These are phyloP conservation scores for Venustoraphidia nigricollis DNA, from an alignment of 2,888 invertebrate species.

Conservation along the genomic window DNA sequence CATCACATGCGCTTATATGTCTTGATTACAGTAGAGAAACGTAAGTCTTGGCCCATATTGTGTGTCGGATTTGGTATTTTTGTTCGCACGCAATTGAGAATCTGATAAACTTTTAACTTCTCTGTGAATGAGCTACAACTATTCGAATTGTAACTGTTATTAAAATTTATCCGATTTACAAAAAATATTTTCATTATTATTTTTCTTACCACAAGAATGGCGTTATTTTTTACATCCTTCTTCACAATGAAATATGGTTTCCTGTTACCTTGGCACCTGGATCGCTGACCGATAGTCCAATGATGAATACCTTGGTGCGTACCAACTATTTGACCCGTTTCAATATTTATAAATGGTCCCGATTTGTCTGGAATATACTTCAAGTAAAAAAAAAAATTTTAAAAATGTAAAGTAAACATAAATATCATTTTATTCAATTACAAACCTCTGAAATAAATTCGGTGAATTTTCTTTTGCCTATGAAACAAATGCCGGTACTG, in stretches of 20 bases:
- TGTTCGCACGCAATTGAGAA: too few species aligned
- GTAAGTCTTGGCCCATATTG: too few species aligned
- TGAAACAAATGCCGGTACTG: conserved; percentile 94
- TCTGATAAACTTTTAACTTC: too few species aligned
- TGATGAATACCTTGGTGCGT: conserved; percentile 77
- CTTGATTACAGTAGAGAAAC: too few species aligned
- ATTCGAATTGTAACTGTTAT: too few species aligned
- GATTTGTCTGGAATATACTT: conserved; percentile 68
- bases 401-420: conserved; percentile 7
- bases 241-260: conserved; percentile 60
- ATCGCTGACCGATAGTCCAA: conserved; percentile 87
- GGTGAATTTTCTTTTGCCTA: conserved; percentile 78
- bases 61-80: too few species aligned
- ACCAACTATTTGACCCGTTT: conserved; percentile 60
- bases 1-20: too few species aligned
- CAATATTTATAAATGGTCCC: conserved; percentile 71
- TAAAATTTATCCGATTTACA: too few species aligned
- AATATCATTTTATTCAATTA: conserved; percentile 5
- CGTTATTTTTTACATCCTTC: conserved; percentile 51
- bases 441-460: conserved; percentile 76
- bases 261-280: conserved; percentile 42
- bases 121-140: too few species aligned
- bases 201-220: conserved; percentile 58
- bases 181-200: conserved; percentile 1
- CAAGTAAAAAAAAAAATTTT: conserved; percentile 13